A percentile compares a stretch with the other conserved stretches of the same genome.
These are phyloP conservation scores for Thamnaconus septentrionalis DNA, from an alignment of 2,113 vertebrate genomes.

Conservation along the genomic window DNA sequence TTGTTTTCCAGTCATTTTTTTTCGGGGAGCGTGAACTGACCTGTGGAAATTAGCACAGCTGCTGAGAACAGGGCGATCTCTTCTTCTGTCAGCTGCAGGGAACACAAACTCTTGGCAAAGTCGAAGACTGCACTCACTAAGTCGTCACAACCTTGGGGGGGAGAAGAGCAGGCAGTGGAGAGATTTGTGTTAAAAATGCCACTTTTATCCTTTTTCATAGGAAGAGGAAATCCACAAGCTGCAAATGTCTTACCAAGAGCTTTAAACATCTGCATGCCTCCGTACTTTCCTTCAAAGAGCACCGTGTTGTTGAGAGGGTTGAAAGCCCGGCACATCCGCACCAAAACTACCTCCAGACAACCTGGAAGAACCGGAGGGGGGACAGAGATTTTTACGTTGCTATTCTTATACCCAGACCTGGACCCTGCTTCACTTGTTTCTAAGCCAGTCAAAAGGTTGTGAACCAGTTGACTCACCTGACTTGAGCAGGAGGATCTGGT, in stretches of 20 bases:
- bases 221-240: not conserved
- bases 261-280: slow-evolving; percentile 99
- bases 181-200: too few relatives aligned
- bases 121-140: slow-evolving; percentile 96
- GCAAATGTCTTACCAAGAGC: slow-evolving; percentile 83
- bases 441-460: not conserved
- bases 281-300: slow-evolving; percentile 99
- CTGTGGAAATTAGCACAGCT: slow-evolving; percentile 98
- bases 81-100: slow-evolving; percentile 95
- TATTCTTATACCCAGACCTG: not conserved
- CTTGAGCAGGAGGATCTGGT: slow-evolving; percentile 98
- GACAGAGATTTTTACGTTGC: not conserved
- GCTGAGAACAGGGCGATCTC: slow-evolving; percentile 98
- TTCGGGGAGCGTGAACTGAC: slow-evolving; percentile 67
- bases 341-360: slow-evolving; percentile 97
- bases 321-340: slow-evolving; percentile 99
- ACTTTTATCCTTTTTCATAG: not conserved
- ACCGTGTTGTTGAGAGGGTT: slow-evolving; percentile 99
- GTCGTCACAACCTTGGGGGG: slow-evolving; percentile 89
- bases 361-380: slow-evolving; percentile 71
- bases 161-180: not conserved
- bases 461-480: slow-evolving; percentile 83
- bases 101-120: slow-evolving; percentile 97
- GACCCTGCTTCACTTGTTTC: not conserved
- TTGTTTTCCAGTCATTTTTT: slow-evolving; percentile 3